Percentiles rank a stretch among this genome's conserved stretches.
phyloP scores from a whole-genome alignment of 2,888 invertebrate species.

The Coenonympha arcania region DNA sequence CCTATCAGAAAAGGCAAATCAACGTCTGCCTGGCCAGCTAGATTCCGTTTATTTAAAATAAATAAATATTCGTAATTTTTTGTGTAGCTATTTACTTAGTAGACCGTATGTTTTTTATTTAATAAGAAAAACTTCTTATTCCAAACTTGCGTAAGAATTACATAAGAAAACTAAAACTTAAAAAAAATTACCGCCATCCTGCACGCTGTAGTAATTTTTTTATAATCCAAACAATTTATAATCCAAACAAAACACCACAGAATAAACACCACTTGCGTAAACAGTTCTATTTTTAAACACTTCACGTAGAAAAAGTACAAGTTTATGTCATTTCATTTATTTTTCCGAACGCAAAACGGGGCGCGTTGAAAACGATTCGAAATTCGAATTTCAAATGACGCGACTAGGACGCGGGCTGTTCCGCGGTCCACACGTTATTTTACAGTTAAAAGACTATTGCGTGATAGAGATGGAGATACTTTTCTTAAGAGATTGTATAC shows the following conservation, averaged over 20 bases:
- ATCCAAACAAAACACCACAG: constrained; percentile 14
- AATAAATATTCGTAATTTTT: no score
- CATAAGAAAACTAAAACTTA: constrained; percentile 17
- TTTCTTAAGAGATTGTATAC: background rate
- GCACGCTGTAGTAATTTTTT: constrained; percentile 20
- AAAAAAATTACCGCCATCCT: constrained; percentile 38
- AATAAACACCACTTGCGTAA: constrained; percentile 19
- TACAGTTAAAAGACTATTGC: background rate
- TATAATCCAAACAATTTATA: constrained; percentile 12
- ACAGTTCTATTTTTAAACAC: constrained; percentile 14
- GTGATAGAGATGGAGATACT: background rate
- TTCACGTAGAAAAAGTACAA: constrained; percentile 7
- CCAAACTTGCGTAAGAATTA: background rate
- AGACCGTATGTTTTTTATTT: no score
- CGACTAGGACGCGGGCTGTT: constrained; percentile 25
- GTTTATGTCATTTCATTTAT: constrained; percentile 19
- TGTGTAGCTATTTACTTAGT: no score
- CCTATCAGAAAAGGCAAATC: no score
- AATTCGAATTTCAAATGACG: constrained; percentile 38
- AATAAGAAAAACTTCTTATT: no score
- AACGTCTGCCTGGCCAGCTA: no score
- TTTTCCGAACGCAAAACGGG: constrained; percentile 15
- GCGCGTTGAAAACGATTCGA: constrained; percentile 29
- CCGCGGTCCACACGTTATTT: background rate
- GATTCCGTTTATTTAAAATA: no score